Evolutionary conservation across 2,888 invertebrate species (phyloP).

Genomic region (Drosophila nr. perissopoda): DNA sequence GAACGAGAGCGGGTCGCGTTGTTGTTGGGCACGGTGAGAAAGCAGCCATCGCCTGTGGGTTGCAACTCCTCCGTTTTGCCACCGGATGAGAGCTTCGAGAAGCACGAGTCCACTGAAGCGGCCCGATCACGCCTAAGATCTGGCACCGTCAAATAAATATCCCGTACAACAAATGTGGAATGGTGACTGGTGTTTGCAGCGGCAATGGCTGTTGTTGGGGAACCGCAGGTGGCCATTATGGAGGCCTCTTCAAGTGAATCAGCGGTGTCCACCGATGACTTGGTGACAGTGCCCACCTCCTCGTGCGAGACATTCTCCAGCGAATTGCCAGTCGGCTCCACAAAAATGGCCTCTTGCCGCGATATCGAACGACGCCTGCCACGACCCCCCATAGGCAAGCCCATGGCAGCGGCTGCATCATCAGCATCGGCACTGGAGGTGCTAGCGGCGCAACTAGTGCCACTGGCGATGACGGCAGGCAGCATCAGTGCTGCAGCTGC

Average conservation of each 20-base stretch:
- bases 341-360: constrained; percentile 93
- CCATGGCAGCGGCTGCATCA: constrained; percentile 72
- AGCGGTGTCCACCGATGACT: constrained; percentile 68
- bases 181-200: constrained; percentile 47
- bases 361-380: constrained; percentile 90
- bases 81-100: constrained; percentile 90
- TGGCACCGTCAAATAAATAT: constrained; percentile 92
- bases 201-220: constrained; percentile 71
- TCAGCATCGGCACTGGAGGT: constrained; percentile 51
- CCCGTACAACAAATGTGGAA: constrained; percentile 86
- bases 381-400: constrained; percentile 77
- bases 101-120: constrained; percentile 94
- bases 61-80: constrained; percentile 89
- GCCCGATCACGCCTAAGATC: constrained; percentile 93
- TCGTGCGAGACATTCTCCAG: constrained; percentile 89
- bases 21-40: constrained; percentile 89
- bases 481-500: constrained; percentile 64
- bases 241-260: constrained; percentile 83
- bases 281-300: constrained; percentile 68
- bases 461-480: constrained; percentile 58
- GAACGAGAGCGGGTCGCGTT: constrained; percentile 91
- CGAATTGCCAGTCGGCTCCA: constrained; percentile 90
- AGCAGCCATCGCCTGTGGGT: constrained; percentile 87
- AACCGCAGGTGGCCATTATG: constrained; percentile 83
- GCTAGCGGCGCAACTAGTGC: constrained; percentile 10